phyloP scores from a whole-genome alignment of 2,888 invertebrate species.

The Machimus rusticus region DNA sequence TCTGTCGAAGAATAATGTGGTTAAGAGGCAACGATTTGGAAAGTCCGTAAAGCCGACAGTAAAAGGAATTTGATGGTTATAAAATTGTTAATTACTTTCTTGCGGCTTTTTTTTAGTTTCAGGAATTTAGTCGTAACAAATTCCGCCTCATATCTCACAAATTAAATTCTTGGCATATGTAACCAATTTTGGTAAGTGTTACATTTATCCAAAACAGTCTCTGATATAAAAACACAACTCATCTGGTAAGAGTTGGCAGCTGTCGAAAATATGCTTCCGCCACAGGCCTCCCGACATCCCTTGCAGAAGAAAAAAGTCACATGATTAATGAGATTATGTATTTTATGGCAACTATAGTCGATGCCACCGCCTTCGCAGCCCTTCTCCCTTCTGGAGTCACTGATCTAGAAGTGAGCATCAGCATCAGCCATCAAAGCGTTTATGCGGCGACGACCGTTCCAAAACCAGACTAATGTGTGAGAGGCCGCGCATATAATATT shows the following conservation, averaged over 20 bases:
- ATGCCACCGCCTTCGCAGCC: background rate
- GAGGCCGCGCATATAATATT: conserved; percentile 7
- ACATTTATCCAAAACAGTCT: background rate
- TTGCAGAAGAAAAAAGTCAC: background rate
- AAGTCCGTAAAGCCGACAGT: background rate
- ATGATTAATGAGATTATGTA: conserved; percentile 8
- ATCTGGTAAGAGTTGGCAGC: background rate
- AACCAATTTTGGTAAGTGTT: background rate
- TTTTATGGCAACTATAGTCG: background rate
- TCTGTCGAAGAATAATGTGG: background rate
- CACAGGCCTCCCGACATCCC: background rate
- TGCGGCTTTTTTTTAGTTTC: background rate
- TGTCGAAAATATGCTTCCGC: conserved; percentile 13
- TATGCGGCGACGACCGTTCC: background rate
- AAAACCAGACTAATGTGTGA: background rate
- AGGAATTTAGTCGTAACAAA: background rate
- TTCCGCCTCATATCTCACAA: background rate
- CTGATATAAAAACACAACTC: background rate
- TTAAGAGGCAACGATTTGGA: background rate
- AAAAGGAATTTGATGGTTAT: background rate
- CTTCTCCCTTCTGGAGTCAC: background rate
- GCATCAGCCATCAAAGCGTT: conserved; percentile 1
- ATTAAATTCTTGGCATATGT: background rate
- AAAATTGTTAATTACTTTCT: background rate
- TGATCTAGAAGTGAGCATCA: background rate